These are phyloP conservation scores for Myotis vivesi DNA, from an alignment of 2,797 vertebrate species.

Conservation along the genomic window DNA sequence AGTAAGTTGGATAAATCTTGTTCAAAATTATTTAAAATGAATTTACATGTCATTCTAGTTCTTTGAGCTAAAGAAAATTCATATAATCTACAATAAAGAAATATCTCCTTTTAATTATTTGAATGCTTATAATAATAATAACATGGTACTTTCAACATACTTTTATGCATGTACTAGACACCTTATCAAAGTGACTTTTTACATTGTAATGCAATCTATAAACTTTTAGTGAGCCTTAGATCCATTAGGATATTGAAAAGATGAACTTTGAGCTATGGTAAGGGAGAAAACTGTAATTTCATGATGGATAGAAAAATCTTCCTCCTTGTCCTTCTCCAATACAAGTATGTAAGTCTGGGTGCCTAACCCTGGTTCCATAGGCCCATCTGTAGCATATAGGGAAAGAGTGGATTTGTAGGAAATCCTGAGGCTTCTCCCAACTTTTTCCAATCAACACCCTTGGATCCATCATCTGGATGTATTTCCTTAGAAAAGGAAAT, in stretches of 20 bases:
- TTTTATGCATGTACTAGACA: neutral
- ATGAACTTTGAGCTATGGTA: neutral
- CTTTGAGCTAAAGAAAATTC: neutral
- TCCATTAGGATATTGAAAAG: constrained; percentile 11
- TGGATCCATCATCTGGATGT: neutral
- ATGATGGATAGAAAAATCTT: neutral
- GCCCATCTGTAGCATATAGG: neutral
- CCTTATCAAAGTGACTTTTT: constrained; percentile 9
- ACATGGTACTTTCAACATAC: neutral
- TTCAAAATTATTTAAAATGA: neutral
- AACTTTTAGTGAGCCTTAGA: neutral
- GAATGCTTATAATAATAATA: neutral
- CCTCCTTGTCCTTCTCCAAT: neutral
- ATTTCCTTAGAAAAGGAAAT: neutral
- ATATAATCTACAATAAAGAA: neutral
- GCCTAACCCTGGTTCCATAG: neutral
- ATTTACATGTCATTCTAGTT: neutral
- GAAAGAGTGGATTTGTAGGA: neutral
- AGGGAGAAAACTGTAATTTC: neutral
- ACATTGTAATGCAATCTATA: neutral
- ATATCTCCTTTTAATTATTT: neutral
- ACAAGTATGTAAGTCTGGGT: neutral
- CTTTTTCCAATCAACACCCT: neutral
- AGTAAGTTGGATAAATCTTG: neutral
- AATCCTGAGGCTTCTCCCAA: neutral